Percentiles rank a stretch among this genome's conserved stretches.
These are phyloP conservation scores for Smutsia temminckii DNA, from an alignment of 2,797 vertebrate genomes.

Conservation along the genomic window DNA sequence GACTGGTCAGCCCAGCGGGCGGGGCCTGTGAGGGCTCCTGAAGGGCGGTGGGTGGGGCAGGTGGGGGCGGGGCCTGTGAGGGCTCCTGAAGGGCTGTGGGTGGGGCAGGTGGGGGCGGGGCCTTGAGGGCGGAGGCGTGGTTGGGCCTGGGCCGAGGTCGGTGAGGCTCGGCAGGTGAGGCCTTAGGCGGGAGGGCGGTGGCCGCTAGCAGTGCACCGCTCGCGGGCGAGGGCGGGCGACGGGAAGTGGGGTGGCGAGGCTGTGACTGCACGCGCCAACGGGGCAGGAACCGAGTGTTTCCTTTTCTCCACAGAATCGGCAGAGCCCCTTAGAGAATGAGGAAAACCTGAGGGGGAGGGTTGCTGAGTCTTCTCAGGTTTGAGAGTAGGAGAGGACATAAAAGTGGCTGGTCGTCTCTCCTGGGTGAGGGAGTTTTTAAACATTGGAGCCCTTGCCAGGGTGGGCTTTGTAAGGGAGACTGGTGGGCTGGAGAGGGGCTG, in stretches of 20 bases:
- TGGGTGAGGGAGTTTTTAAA: background rate
- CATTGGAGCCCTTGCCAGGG: background rate
- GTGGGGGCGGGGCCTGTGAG: background rate
- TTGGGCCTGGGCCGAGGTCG: background rate
- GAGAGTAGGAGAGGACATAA: background rate
- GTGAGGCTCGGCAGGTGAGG: accelerated
- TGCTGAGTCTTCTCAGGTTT: background rate
- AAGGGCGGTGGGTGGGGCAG: background rate
- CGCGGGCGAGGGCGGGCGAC: background rate
- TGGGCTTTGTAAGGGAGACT: background rate
- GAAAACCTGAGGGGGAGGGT: background rate
- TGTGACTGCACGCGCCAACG: background rate
- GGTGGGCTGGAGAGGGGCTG: background rate
- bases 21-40: background rate
- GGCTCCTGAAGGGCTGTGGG: background rate
- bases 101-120: background rate
- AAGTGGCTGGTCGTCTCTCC: background rate
- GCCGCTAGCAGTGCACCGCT: background rate
- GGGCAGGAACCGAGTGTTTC: background rate
- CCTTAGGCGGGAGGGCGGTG: background rate
- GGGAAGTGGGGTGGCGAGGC: background rate
- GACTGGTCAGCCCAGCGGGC: accelerated
- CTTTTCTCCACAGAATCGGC: background rate
- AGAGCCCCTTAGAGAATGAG: background rate
- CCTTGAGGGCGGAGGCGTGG: background rate